phyloP scores from a whole-genome alignment of 2,797 vertebrate species.

The Sebastes paucispinis region DNA sequence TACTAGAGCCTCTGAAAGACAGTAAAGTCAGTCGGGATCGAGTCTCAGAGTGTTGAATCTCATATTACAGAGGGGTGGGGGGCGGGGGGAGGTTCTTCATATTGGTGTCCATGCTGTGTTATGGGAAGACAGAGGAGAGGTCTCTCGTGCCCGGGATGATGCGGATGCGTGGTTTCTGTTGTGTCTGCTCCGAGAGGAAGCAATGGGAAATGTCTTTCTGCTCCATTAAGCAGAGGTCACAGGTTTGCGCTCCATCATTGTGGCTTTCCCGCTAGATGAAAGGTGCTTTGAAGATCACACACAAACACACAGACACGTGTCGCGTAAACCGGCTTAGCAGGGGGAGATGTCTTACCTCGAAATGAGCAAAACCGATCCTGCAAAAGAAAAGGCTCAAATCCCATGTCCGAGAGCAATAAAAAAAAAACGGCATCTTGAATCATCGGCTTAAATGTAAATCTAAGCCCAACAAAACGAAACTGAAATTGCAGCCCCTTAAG shows the following conservation, averaged over 20 bases:
- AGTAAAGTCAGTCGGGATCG: too few species aligned
- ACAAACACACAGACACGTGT: slow-evolving; percentile 28
- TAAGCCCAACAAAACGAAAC: slow-evolving; percentile 1
- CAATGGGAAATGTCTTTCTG: slow-evolving; percentile 69
- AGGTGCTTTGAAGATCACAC: slow-evolving; percentile 68
- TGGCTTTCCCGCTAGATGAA: slow-evolving; percentile 67
- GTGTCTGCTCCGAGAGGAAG: slow-evolving; percentile 56
- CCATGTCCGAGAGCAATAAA: background rate
- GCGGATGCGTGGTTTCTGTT: slow-evolving; percentile 51
- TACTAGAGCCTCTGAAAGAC: too few species aligned
- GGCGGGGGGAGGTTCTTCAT: background rate
- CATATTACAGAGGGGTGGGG: background rate
- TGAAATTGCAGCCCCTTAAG: slow-evolving; percentile 12
- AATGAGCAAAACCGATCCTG: background rate
- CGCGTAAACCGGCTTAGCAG: background rate
- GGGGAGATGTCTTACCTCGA: background rate
- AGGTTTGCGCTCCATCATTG: slow-evolving; percentile 72
- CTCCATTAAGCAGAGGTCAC: slow-evolving; percentile 77
- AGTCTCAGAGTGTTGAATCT: too few species aligned
- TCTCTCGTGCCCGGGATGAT: slow-evolving; percentile 6
- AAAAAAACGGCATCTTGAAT: background rate
- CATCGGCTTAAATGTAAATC: slow-evolving; percentile 10
- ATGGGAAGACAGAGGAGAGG: background rate
- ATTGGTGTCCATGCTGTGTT: background rate
- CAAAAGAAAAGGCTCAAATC: background rate